Base-by-base conservation (phyloP, 2,797 vertebrate species). In the Sylvia borin region DNA sequence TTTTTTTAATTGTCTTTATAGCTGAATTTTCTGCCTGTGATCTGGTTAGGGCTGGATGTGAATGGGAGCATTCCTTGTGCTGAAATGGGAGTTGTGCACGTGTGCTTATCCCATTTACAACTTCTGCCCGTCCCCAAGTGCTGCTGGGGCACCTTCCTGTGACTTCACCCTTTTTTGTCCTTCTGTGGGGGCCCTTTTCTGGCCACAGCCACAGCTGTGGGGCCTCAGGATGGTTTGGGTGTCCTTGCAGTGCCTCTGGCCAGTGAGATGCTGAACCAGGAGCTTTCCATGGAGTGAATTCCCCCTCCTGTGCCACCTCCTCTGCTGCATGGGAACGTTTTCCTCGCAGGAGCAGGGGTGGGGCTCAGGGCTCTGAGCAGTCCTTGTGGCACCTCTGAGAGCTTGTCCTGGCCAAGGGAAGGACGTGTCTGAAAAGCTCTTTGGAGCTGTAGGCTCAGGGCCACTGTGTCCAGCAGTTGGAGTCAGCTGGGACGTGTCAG, bases 1-100 rank as follows among this genome's bases (percentile, higher is more conserved):
- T 48, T 93, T 96, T 10, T 40, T 40, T 40, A 14, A 14, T 40
- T 96, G 94, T 95, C 92, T 96, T 92, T 91, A 53, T 38, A 64
- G 78, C 78, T 62, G 85, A 24, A 93, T 95, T 95, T 97, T 95
- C 86, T 93, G 94, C 66, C 66, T 10, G 0, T 93, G 74, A 87
- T 95, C 86, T 92, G 84, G 64, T 94, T 91, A 89, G 66, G 48
- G 84, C 60, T 70, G 74, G 81, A 3, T 65, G 36, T 13, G 57
- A 85, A n/a, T 0, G 5, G 64, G 53, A 34, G 25, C 4, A 5
- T 86, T 93, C n/a, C n/a, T 0, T 9, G 10, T 18, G n/a, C 85
- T 5, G 1, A 24, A 65, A 20, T 43, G 76, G 62, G 79, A 75
- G 43, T 9, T 24, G 58, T 88, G 65, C 53, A 27, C 34, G 2